phyloP scores from a whole-genome alignment of 2,797 vertebrate species.

The Stomatorhinus walkeri region DNA sequence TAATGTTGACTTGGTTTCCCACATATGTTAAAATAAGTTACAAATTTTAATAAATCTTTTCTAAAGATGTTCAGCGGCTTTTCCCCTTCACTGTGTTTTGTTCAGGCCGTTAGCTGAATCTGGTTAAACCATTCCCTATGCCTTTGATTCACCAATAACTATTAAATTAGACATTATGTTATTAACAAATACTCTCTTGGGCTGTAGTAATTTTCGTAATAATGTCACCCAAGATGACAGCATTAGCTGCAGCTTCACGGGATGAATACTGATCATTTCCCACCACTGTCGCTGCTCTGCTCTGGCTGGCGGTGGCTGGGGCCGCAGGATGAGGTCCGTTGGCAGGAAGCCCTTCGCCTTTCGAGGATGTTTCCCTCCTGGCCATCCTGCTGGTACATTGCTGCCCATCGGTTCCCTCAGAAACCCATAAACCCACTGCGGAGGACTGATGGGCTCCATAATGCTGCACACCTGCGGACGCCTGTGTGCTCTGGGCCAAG shows the following conservation, averaged over 20 bases:
- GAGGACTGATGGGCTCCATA: constrained; percentile 49
- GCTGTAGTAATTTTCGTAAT: neutral
- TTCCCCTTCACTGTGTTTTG: neutral
- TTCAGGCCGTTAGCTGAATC: neutral
- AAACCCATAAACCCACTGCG: constrained; percentile 63
- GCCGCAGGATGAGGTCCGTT: constrained; percentile 43
- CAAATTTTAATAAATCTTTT: neutral
- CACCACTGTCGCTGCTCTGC: neutral
- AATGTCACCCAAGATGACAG: neutral
- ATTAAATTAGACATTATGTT: neutral
- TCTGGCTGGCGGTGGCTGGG: neutral
- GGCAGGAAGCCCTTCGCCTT: constrained; percentile 8
- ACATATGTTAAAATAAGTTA: neutral
- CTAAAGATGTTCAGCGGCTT: neutral
- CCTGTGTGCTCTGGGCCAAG: constrained; percentile 14
- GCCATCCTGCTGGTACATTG: constrained; percentile 46
- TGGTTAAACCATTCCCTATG: neutral
- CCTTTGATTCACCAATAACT: neutral
- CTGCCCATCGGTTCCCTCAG: constrained; percentile 54
- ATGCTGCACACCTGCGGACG: constrained; percentile 48
- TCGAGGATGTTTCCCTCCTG: constrained; percentile 44
- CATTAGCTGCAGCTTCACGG: neutral
- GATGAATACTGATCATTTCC: neutral
- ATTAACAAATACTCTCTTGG: neutral
- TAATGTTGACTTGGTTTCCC: neutral